Base-by-base conservation (phyloP, 23 tunicate genomes). In the Ciona savignyi region DNA sequence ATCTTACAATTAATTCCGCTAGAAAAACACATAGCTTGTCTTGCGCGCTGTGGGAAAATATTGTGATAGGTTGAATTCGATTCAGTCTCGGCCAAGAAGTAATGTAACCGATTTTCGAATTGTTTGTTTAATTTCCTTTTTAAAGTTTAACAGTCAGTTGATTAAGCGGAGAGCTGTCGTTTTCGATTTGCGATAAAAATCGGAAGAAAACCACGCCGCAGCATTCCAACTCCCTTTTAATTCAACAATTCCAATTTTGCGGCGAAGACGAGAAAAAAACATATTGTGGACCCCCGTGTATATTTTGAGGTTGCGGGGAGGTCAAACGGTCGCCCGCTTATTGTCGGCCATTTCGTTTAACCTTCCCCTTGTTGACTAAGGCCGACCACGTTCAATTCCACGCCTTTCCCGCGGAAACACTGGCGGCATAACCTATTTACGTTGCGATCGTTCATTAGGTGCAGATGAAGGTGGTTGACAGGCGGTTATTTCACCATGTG, bases 311-410 rank as follows among this genome's bases (percentile, higher is more conserved):
- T 42, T 42, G 15, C 15, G 15, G 56, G 11, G 56, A 42, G 56
- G 56, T 42, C 56, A 42, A 42, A 9, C n/a, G n/a, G 15, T 42
- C 56, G 56, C 56, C 56, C 9, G 15, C 11, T 42, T 15, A 42
- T 42, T 42, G 56, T 42, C n/a, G n/a, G 56, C 9, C 9, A 15
- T 9, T 42, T 42, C 56, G 11, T 42, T 42, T 42, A 42, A 15
- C 56, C 56, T 9, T 42, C 15, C 56, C 56, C 56, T 6, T 42
- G 56, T 42, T 42, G 56, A 42, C 56, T 6, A 9, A 42, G 56
- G 56, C 56, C n/a, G n/a, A n/a, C n/a, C 56, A 42, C 56, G 56
- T 42, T 42, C 56, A 42, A 42, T 42, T 42, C 56, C 56, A 42
- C 11, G 9, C 56, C 56, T 6, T 42, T 42, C 56, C 56, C 9